Percentiles rank a stretch among this genome's conserved stretches.
These are phyloP conservation scores for Onchidella celtica DNA, from an alignment of 2,888 invertebrate species.

Conservation along the genomic window DNA sequence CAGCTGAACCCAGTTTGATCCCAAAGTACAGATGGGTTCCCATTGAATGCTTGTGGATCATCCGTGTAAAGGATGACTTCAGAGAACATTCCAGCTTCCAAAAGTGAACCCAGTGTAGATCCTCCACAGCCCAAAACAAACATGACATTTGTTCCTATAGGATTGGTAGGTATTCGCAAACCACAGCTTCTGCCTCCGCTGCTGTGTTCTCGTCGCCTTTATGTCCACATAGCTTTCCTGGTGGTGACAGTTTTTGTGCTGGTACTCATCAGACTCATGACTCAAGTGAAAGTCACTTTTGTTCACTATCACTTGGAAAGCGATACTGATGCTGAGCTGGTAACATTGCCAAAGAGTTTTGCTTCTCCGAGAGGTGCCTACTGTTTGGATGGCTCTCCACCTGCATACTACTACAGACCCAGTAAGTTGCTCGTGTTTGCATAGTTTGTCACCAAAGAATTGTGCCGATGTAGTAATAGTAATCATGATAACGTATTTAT, in stretches of 20 bases:
- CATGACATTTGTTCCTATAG: slow-evolving; percentile 47
- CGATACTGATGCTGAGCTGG: slow-evolving; percentile 63
- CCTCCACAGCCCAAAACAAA: too few relatives aligned
- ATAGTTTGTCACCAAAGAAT: too few relatives aligned
- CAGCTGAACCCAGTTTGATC: too few relatives aligned
- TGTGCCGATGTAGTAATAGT: too few relatives aligned
- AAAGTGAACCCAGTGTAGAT: too few relatives aligned
- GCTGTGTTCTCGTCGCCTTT: slow-evolving; percentile 57
- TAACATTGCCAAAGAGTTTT: slow-evolving; percentile 60
- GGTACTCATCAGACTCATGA: slow-evolving; percentile 56
- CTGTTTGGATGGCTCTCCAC: slow-evolving; percentile 67
- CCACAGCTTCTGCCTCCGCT: slow-evolving; percentile 53
- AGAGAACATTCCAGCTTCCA: too few relatives aligned
- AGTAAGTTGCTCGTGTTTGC: slow-evolving; percentile 52
- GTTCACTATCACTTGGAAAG: slow-evolving; percentile 61
- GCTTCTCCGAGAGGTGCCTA: slow-evolving; percentile 54
- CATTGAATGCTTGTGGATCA: too few relatives aligned
- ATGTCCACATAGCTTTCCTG: slow-evolving; percentile 57
- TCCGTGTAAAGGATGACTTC: too few relatives aligned
- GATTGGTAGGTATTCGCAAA: slow-evolving; percentile 40
- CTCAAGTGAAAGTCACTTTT: slow-evolving; percentile 59
- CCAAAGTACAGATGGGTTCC: too few relatives aligned
- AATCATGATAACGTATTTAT: too few relatives aligned
- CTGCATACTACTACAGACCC: slow-evolving; percentile 64
- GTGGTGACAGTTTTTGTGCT: slow-evolving; percentile 56